Base-by-base conservation (phyloP, 2,888 invertebrate species). In the Lithosia quadra region DNA sequence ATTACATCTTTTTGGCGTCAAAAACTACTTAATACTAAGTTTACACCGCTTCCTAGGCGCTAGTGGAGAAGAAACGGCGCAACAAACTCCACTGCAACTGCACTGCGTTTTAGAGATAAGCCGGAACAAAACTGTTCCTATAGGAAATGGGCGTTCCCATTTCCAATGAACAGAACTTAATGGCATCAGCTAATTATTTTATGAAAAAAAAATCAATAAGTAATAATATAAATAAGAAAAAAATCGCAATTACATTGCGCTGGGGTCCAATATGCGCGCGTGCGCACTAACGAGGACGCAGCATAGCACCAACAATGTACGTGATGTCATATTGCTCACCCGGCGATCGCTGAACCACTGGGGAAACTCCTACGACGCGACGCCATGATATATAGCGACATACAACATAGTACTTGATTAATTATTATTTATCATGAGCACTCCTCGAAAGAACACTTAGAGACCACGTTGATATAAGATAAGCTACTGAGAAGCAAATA, bases 381-480 rank as follows among this genome's bases (percentile, higher is more conserved):
- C 5, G 28, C 24, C 9, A 28, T n/a, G n/a, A n/a, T n/a, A n/a
- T 56, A 28, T 56, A 13, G 5, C 15, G n/a, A n/a, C 49, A 18
- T 18, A 18, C 9, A n/a, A n/a, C 7, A 0, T n/a, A n/a, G 49
- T n/a, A 2, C 49, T 49, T 18, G 49, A 49, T n/a, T 18, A 8
- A n/a, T 49, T 43, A 49, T 49, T n/a, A n/a, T 8, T 49, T 43
- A 49, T 49, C 49, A n/a, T 8, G n/a, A 49, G n/a, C n/a, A 49
- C 49, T 49, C n/a, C n/a, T 49, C n/a, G 18, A 18, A n/a, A 49
- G 15, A 24, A 15, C 1, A 28, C 56, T 56, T 56, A 22, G 1
- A 34, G 58, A 11, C 33, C 58, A 58, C 58, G n/a, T 34, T 58
- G 33, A 49, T 18, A 49, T 49, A 49, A 49, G 49, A 49, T 49